Evolutionary conservation across 1,140 invertebrate genomes (phyloP).

Genomic region (Lethocerus indicus): DNA sequence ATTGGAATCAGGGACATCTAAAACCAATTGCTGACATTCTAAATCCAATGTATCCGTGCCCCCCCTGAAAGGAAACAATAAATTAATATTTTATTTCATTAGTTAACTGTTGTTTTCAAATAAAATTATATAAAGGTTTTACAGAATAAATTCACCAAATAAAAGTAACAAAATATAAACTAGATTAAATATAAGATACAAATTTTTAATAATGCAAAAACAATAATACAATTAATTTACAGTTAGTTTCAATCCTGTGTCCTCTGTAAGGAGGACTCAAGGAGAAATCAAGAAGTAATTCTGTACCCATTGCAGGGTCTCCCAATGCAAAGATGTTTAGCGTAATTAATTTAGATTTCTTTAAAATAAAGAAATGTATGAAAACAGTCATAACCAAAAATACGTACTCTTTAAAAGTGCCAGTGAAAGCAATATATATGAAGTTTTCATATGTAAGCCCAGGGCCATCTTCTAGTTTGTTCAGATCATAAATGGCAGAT

Average conservation of each 20-base stretch:
- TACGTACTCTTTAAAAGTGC: conserved; percentile 32
- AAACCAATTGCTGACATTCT: conserved; percentile 48
- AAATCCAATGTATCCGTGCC: conserved; percentile 32
- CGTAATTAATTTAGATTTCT: background rate
- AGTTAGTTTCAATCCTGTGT: too few relatives aligned
- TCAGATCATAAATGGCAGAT: conserved; percentile 61
- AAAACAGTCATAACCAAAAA: background rate
- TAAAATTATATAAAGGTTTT: background rate
- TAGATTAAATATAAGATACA: background rate
- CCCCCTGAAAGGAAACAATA: conserved; percentile 23
- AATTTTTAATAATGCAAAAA: background rate
- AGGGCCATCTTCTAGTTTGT: conserved; percentile 42
- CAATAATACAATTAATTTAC: too few relatives aligned
- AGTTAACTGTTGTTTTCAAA: background rate
- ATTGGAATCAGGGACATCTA: conserved; percentile 53
- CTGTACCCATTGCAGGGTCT: too few relatives aligned
- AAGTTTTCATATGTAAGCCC: conserved; percentile 89
- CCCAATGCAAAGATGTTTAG: background rate
- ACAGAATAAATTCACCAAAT: conserved; percentile 1
- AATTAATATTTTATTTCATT: too few relatives aligned
- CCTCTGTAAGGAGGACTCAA: too few relatives aligned
- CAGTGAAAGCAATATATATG: conserved; percentile 78
- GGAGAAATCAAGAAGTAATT: too few relatives aligned
- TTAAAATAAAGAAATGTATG: background rate
- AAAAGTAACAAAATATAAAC: conserved; percentile 3